Evolutionary conservation across 2,797 vertebrate genomes (phyloP).

Genomic region (Pangasius krempfi): DNA sequence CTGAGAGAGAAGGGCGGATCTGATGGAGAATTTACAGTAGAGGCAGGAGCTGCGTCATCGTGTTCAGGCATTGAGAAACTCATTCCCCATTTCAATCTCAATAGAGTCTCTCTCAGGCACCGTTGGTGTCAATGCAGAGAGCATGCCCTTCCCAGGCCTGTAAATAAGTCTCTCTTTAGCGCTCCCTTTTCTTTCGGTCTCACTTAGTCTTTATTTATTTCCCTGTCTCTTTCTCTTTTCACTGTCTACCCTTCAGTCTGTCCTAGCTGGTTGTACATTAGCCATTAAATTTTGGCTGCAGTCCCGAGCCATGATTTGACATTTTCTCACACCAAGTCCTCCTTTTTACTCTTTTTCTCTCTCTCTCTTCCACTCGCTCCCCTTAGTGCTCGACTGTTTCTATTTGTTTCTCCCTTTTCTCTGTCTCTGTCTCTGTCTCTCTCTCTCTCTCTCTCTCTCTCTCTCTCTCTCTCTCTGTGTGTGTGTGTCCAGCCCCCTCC

Average conservation of each 20-base stretch:
- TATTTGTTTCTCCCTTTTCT: background rate
- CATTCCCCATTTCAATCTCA: conserved; percentile 52
- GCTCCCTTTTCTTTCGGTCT: conserved; percentile 35
- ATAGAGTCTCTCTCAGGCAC: conserved; percentile 29
- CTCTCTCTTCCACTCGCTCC: background rate
- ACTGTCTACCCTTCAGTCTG: conserved; percentile 25
- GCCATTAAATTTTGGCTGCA: conserved; percentile 23
- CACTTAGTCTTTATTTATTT: conserved; percentile 30
- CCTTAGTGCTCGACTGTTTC: background rate
- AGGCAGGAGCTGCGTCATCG: conserved; percentile 26
- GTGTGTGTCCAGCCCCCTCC: background rate
- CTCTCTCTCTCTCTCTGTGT: background rate
- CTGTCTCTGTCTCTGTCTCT: background rate
- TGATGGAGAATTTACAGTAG: conserved; percentile 41
- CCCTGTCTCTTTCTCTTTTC: conserved; percentile 14
- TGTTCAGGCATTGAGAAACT: conserved; percentile 37
- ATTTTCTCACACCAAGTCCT: conserved; percentile 34
- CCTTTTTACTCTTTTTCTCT: background rate
- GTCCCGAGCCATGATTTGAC: conserved; percentile 28
- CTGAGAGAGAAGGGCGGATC: background rate
- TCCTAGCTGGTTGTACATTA: conserved; percentile 28
- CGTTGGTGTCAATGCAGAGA: conserved; percentile 33
- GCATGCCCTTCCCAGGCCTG: conserved; percentile 56
- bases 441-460: background rate
- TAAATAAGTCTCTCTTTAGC: conserved; percentile 47